These are phyloP conservation scores for Brachionus rubens DNA, from an alignment of 1,140 invertebrate species.

Conservation along the genomic window DNA sequence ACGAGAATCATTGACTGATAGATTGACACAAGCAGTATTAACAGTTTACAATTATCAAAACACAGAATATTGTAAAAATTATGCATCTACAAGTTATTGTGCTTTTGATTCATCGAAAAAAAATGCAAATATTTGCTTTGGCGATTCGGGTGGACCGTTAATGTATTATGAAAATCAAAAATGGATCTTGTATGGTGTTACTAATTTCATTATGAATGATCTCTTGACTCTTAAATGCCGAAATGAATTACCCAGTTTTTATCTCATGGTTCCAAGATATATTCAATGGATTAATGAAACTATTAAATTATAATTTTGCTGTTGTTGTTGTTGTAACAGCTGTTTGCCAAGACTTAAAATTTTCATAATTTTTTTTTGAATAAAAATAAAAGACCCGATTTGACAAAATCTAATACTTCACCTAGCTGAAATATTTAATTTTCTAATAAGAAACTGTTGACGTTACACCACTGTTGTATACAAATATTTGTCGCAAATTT, in stretches of 20 bases:
- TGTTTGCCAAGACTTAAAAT: no score
- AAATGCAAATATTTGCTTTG: slow-evolving; percentile 19
- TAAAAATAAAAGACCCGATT: no score
- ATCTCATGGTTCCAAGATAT: slow-evolving; percentile 24
- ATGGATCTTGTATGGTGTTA: slow-evolving; percentile 37
- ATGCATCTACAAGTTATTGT: background rate
- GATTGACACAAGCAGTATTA: background rate
- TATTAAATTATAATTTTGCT: background rate
- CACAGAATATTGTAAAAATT: background rate
- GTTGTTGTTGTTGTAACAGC: no score
- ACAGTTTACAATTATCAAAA: background rate
- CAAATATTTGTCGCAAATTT: no score
- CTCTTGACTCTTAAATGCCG: background rate
- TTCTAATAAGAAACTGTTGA: no score
- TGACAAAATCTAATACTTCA: no score
- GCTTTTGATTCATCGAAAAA: background rate
- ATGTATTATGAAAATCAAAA: slow-evolving; percentile 19
- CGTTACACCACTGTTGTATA: no score
- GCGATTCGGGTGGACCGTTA: slow-evolving; percentile 21
- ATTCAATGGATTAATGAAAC: background rate
- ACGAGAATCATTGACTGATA: background rate
- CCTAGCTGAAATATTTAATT: no score
- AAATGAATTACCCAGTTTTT: slow-evolving; percentile 28
- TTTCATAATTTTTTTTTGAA: background rate
- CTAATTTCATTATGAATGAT: slow-evolving; percentile 2